These are phyloP conservation scores for Phthorimaea operculella DNA, from an alignment of 1,140 invertebrate genomes.

Conservation along the genomic window DNA sequence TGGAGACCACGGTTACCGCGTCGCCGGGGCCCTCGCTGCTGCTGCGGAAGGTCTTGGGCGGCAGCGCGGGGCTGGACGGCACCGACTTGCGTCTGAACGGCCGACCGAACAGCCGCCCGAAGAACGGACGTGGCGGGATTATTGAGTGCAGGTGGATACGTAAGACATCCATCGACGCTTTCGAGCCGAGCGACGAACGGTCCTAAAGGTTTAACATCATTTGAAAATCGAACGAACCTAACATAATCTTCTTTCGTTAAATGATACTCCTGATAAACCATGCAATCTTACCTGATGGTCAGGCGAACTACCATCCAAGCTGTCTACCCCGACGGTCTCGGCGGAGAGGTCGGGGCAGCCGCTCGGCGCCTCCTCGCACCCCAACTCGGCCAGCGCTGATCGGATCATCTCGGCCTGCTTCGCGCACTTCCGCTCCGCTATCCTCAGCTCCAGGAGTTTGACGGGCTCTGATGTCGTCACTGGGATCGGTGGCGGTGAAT, in stretches of 20 bases:
- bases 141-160: conserved; percentile 62
- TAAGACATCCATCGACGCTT: conserved; percentile 55
- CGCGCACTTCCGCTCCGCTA: conserved; percentile 82
- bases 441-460: conserved; percentile 70
- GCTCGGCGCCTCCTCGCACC: conserved; percentile 86
- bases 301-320: conserved; percentile 55
- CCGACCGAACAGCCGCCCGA: conserved; percentile 70
- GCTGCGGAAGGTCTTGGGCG: conserved; percentile 64
- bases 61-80: conserved; percentile 70
- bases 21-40: conserved; percentile 64
- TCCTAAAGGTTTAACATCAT: conserved; percentile 38
- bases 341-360: conserved; percentile 76
- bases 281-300: conserved; percentile 44
- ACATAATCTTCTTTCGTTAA: neutral
- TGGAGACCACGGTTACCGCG: conserved; percentile 46
- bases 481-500: conserved; percentile 55
- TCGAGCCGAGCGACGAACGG: conserved; percentile 51
- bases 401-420: conserved; percentile 84
- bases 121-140: conserved; percentile 64
- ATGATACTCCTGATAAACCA: neutral
- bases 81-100: conserved; percentile 75
- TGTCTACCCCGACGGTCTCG: conserved; percentile 55
- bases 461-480: conserved; percentile 48
- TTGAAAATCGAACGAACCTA: neutral
- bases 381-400: conserved; percentile 83